Percentiles rank a stretch among this genome's conserved stretches.
Evolutionary conservation across 2,888 invertebrate genomes (phyloP).

Genomic region (Ophioninae sp.): DNA sequence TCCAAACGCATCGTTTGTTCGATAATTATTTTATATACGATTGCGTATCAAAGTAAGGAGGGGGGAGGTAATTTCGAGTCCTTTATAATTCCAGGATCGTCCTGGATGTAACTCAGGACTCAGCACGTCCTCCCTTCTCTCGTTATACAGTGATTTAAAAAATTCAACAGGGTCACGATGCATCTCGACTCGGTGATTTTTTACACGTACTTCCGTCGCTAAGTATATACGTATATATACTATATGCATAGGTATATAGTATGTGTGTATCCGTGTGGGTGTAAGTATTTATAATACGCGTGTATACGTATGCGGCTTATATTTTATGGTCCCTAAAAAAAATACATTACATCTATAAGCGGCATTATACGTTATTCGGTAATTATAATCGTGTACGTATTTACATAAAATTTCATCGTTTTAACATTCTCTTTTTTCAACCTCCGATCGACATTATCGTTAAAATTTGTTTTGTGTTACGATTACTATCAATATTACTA

Average conservation of each 20-base stretch:
- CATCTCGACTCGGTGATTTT: too few relatives aligned
- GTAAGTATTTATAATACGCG: constrained; percentile 31
- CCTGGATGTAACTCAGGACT: background rate
- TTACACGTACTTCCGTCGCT: too few relatives aligned
- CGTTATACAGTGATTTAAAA: too few relatives aligned
- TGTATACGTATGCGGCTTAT: constrained; percentile 70
- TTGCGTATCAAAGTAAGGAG: too few relatives aligned
- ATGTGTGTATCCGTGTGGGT: too few relatives aligned
- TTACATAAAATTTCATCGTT: constrained; percentile 65
- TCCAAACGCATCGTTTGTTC: background rate
- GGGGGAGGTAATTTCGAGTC: background rate
- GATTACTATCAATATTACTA: constrained; percentile 27
- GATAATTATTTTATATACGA: background rate
- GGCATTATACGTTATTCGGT: constrained; percentile 67
- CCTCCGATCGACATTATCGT: constrained; percentile 15
- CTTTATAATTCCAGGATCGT: background rate
- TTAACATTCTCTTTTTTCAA: constrained; percentile 5
- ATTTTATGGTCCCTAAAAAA: constrained; percentile 79
- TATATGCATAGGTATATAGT: too few relatives aligned
- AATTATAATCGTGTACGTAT: constrained; percentile 64
- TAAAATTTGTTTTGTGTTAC: constrained; percentile 23
- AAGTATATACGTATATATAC: too few relatives aligned
- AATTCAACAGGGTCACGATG: too few relatives aligned
- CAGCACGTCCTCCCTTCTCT: too few relatives aligned
- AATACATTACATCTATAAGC: constrained; percentile 79